These are phyloP conservation scores for Gnathonemus longibarbis DNA, from an alignment of 2,113 vertebrate genomes.

Conservation along the genomic window DNA sequence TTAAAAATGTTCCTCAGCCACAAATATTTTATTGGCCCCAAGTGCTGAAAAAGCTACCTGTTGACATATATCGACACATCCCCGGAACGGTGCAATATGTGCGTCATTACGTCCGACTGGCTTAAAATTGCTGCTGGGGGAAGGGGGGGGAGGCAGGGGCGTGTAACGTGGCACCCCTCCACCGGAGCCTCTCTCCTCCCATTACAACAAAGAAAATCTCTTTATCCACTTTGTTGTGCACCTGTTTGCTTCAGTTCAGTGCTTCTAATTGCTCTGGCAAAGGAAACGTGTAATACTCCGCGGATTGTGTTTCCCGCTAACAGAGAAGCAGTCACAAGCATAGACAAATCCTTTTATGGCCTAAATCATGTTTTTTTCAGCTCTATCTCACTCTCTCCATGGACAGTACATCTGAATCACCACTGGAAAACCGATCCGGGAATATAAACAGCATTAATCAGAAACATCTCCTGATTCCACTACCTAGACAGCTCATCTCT, in stretches of 20 bases:
- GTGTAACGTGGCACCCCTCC: neutral
- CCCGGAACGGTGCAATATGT: neutral
- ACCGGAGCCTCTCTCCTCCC: neutral
- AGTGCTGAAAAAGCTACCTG: neutral
- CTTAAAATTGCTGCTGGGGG: neutral
- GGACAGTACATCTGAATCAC: constrained; percentile 26
- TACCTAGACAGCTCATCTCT: neutral
- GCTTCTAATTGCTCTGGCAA: constrained; percentile 11
- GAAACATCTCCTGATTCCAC: neutral
- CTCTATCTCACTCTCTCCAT: neutral
- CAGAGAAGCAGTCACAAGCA: constrained; percentile 1
- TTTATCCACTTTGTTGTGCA: neutral
- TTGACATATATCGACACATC: neutral
- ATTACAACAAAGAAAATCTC: neutral
- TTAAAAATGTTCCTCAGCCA: neutral
- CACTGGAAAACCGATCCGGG: constrained; percentile 12
- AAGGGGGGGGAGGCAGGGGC: neutral
- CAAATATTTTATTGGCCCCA: neutral
- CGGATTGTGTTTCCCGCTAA: neutral
- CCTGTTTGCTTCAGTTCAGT: constrained; percentile 5
- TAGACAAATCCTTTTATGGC: neutral
- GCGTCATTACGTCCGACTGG: neutral
- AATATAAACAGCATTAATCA: constrained; percentile 5
- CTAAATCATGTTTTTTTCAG: neutral
- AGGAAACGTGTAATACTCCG: neutral